Conservation (phyloP, 2,797 vertebrate species). For the Arnoldichthys spilopterus region DNA sequence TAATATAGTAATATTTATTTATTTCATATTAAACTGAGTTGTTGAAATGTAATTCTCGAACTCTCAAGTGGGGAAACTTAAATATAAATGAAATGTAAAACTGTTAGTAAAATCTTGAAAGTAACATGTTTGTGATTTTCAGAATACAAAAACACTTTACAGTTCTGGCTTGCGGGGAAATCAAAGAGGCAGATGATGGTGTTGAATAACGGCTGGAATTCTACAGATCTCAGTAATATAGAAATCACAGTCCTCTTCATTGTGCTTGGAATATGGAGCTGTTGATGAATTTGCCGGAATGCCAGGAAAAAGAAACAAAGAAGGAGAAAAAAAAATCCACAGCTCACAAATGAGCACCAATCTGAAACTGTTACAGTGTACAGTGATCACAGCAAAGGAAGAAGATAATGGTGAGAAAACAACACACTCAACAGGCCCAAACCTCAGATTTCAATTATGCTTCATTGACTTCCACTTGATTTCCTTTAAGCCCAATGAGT, state of each 20-base stretch:
- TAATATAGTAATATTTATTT: constrained; percentile 73
- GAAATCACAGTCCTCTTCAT: constrained; percentile 33
- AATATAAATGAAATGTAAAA: constrained; percentile 68
- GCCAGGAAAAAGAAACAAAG: constrained; percentile 38
- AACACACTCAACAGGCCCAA: constrained; percentile 79
- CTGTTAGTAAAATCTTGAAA: constrained; percentile 82
- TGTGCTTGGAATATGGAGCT: constrained; percentile 40
- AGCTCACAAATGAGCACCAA: constrained; percentile 46
- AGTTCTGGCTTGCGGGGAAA: constrained; percentile 81
- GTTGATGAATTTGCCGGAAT: constrained; percentile 21
- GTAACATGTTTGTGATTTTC: constrained; percentile 77
- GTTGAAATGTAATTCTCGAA: constrained; percentile 70
- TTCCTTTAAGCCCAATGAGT: constrained; percentile 69
- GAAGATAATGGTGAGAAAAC: constrained; percentile 80
- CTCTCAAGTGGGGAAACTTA: constrained; percentile 71
- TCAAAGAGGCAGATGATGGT: constrained; percentile 74
- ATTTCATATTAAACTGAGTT: constrained; percentile 73
- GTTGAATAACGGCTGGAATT: constrained; percentile 65
- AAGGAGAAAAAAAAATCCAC: constrained; percentile 37
- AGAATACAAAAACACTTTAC: constrained; percentile 87
- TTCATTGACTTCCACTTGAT: constrained; percentile 75
- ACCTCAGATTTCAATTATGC: constrained; percentile 81
- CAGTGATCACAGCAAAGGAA: constrained; percentile 81
- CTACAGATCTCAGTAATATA: constrained; percentile 37
- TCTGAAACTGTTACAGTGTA: constrained; percentile 70